Conservation (phyloP, 2,797 vertebrate genomes). For the Knipowitschia caucasica region DNA sequence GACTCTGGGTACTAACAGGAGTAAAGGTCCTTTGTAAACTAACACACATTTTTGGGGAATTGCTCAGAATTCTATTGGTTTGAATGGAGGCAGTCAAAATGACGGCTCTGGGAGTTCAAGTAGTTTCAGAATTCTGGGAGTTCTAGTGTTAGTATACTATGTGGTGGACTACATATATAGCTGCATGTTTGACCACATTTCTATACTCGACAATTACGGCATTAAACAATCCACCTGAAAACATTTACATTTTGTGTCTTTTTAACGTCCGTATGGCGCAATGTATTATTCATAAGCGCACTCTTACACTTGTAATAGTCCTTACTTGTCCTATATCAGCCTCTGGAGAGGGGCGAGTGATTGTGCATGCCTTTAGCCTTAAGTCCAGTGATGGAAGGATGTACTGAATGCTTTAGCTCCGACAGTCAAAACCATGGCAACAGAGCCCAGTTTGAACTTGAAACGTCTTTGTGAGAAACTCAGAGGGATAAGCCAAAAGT, state of each 20-base stretch:
- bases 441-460: slow-evolving; percentile 37
- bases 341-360: neutral
- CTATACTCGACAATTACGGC: no score
- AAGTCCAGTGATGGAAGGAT: slow-evolving; percentile 18
- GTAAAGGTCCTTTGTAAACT: no score
- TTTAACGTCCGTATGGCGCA: neutral
- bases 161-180: no score
- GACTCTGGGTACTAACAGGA: no score
- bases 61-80: no score
- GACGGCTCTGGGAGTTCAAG: no score
- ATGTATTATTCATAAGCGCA: neutral
- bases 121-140: no score
- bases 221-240: no score
- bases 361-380: slow-evolving; percentile 17
- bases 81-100: no score
- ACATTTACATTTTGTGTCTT: neutral
- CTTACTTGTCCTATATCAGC: neutral
- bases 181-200: no score
- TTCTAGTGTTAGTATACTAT: no score
- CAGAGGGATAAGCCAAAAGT: slow-evolving; percentile 39
- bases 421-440: slow-evolving; percentile 29
- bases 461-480: slow-evolving; percentile 43
- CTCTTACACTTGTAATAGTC: slow-evolving; percentile 2
- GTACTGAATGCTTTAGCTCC: slow-evolving; percentile 5
- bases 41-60: no score